These are phyloP conservation scores for Lepisosteus oculatus DNA, from an alignment of 2,113 vertebrate species.

Conservation along the genomic window DNA sequence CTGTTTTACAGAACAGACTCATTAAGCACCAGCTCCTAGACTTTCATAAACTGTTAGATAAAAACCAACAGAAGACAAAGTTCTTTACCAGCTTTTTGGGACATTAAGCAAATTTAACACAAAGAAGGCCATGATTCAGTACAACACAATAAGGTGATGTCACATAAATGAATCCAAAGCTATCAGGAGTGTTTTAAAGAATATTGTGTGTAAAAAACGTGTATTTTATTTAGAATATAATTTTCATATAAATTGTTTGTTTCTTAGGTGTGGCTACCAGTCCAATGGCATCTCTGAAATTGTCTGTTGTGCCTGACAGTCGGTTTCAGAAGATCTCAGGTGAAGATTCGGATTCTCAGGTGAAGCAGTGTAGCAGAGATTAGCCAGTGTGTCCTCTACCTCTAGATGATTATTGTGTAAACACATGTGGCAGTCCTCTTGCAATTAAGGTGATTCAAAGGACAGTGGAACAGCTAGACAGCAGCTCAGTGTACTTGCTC, in stretches of 20 bases:
- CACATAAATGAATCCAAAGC: not conserved
- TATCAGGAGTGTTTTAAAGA: not conserved
- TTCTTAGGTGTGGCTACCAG: no score
- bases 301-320: no score
- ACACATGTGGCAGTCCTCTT: not conserved
- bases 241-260: not conserved
- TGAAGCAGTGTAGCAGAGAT: not conserved
- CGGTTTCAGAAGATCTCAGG: no score
- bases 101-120: not conserved
- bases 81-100: not conserved
- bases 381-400: not conserved
- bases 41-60: not conserved
- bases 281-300: no score
- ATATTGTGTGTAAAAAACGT: not conserved
- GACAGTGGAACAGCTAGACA: constrained; percentile 1
- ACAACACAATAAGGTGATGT: not conserved
- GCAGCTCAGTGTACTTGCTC: not conserved
- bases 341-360: not conserved
- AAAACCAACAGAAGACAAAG: not conserved
- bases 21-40: no score
- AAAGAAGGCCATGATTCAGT: not conserved
- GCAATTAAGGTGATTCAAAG: not conserved
- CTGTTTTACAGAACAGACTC: no score
- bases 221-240: not conserved
- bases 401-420: constrained; percentile 9